Percentiles rank a stretch among this genome's conserved stretches.
These are phyloP conservation scores for Lumbricus terrestris DNA, from an alignment of 2,888 invertebrate genomes.

Conservation along the genomic window DNA sequence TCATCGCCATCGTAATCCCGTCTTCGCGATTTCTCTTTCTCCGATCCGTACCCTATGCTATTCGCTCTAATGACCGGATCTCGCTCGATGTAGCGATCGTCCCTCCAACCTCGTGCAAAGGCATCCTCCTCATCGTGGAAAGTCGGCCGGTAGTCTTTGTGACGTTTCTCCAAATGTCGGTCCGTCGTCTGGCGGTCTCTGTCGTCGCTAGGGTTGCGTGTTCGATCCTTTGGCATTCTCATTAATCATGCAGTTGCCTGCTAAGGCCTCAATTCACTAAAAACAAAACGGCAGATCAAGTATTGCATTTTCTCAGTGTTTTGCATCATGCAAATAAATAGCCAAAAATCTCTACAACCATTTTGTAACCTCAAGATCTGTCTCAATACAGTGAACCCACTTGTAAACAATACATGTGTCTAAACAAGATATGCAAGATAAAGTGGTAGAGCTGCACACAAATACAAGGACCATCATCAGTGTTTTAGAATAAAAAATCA, in stretches of 20 bases:
- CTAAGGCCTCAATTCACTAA: not conserved
- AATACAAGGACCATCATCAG: no score
- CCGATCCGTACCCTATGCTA: not conserved
- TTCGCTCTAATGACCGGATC: not conserved
- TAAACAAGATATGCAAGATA: no score
- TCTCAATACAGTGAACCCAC: no score
- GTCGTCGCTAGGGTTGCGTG: constrained; percentile 6
- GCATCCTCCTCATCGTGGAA: not conserved
- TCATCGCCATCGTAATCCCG: not conserved
- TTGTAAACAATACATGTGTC: no score
- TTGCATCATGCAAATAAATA: not conserved
- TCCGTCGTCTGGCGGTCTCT: not conserved
- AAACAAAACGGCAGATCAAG: not conserved
- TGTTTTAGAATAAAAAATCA: no score
- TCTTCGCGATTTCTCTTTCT: not conserved
- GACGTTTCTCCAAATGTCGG: not conserved
- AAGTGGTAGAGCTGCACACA: no score
- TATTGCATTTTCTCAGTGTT: not conserved
- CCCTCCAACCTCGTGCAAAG: not conserved
- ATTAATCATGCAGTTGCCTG: not conserved
- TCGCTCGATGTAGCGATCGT: not conserved
- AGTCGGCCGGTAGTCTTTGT: not conserved
- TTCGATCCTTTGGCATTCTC: not conserved
- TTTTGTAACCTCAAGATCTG: no score
- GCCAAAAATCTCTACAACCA: not conserved